Conservation (phyloP, 2,888 invertebrate genomes). For the Choreutis nemorana region DNA sequence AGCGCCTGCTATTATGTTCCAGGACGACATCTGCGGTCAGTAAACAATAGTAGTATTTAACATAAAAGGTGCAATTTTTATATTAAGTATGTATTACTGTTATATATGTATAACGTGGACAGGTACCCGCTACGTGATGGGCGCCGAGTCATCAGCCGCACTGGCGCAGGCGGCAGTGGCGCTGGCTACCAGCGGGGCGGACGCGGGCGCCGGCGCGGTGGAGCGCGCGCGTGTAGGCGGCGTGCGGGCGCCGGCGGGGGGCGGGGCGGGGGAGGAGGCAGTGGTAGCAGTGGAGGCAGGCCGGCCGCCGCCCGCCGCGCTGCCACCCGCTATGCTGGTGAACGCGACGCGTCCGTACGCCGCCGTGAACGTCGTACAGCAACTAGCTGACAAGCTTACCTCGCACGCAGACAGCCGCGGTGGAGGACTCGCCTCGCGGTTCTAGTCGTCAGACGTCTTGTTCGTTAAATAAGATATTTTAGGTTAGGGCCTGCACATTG, state of each 20-base stretch:
- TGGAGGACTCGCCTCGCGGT: slow-evolving; percentile 73
- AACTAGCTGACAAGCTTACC: slow-evolving; percentile 67
- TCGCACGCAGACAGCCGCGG: slow-evolving; percentile 79
- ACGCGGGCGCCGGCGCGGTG: slow-evolving; percentile 15
- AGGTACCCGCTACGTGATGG: slow-evolving; percentile 47
- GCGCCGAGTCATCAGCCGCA: slow-evolving; percentile 34
- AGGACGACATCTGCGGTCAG: slow-evolving; percentile 37
- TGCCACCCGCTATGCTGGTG: slow-evolving; percentile 17
- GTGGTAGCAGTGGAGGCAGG: slow-evolving; percentile 8
- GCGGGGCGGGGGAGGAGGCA: slow-evolving; percentile 16
- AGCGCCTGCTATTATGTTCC: slow-evolving; percentile 43
- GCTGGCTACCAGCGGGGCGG: slow-evolving; percentile 17
- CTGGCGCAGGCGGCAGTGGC: slow-evolving; percentile 26
- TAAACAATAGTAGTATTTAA: slow-evolving; percentile 1
- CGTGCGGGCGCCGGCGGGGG: slow-evolving; percentile 15
- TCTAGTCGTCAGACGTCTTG: no score
- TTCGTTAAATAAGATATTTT: no score
- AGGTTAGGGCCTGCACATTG: no score
- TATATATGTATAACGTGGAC: no score
- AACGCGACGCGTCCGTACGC: slow-evolving; percentile 45
- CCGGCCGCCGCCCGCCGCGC: slow-evolving; percentile 15
- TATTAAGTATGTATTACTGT: no score
- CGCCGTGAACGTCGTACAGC: slow-evolving; percentile 74
- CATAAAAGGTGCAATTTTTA: not conserved
- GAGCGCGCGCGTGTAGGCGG: slow-evolving; percentile 27